Conservation (phyloP, 1,140 invertebrate genomes). For the Aethina tumida region DNA sequence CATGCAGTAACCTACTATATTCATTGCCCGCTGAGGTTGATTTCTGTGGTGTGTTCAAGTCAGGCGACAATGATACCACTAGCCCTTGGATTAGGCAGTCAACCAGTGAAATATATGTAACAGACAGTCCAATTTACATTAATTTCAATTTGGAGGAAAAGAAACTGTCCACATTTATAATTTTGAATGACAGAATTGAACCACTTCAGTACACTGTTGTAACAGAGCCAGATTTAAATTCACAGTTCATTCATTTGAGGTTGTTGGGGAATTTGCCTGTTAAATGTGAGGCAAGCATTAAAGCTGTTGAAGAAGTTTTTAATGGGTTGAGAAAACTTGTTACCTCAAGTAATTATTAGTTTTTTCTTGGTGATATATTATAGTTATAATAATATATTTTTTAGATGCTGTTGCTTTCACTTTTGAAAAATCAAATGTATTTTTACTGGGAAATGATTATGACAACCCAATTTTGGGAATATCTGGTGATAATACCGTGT, state of each 20-base stretch:
- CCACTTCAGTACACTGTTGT: no score
- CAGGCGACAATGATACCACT: conserved; percentile 40
- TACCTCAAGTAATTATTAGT: no score
- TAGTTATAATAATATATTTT: no score
- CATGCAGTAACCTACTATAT: conserved; percentile 45
- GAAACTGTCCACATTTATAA: conserved; percentile 48
- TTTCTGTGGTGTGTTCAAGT: conserved; percentile 58
- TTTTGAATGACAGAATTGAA: no score
- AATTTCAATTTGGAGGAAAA: conserved; percentile 43
- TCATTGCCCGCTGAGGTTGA: conserved; percentile 60
- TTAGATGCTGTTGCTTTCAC: conserved; percentile 55
- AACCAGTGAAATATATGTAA: conserved; percentile 55
- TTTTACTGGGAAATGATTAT: conserved; percentile 45
- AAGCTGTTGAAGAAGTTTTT: conserved; percentile 33
- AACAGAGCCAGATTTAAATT: no score
- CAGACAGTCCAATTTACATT: conserved; percentile 62
- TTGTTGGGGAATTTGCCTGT: no score
- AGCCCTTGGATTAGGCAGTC: not conserved
- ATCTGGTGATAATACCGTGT: conserved; percentile 42
- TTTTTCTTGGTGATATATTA: no score
- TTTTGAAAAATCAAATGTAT: conserved; percentile 46
- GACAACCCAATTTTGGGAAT: conserved; percentile 44
- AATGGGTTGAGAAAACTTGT: conserved; percentile 37
- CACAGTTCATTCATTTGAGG: no score
- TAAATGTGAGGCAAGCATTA: conserved; percentile 5